Evolutionary conservation across 2,113 vertebrate species (phyloP).

Genomic region (Ophiodon elongatus): DNA sequence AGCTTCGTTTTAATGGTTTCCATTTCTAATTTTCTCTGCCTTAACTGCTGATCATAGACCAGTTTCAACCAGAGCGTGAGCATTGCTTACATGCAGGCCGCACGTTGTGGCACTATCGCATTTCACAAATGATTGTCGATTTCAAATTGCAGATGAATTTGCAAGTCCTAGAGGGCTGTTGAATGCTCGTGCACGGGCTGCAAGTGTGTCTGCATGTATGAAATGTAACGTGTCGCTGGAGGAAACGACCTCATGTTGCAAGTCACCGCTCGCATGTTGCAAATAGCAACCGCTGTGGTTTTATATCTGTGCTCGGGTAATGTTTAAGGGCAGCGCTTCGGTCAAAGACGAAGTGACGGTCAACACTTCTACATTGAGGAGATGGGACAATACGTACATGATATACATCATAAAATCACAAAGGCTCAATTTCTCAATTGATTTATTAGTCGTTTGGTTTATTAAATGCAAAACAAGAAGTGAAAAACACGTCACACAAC

Average conservation of each 20-base stretch:
- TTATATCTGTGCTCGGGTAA: not conserved
- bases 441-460: not conserved
- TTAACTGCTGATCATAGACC: not conserved
- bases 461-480: not conserved
- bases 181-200: not conserved
- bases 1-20: not conserved
- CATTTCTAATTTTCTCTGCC: not conserved
- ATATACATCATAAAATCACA: too few species aligned
- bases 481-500: too few species aligned
- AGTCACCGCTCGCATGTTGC: too few species aligned
- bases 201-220: not conserved
- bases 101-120: not conserved
- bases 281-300: not conserved
- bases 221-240: not conserved
- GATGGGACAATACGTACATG: too few species aligned
- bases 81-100: not conserved
- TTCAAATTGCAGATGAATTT: not conserved
- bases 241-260: not conserved
- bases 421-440: not conserved
- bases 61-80: not conserved
- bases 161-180: not conserved
- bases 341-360: not conserved
- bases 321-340: too few species aligned
- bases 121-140: not conserved
- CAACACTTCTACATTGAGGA: not conserved